Conservation (phyloP, 2,113 vertebrate genomes). For the Syngnathus floridae region DNA sequence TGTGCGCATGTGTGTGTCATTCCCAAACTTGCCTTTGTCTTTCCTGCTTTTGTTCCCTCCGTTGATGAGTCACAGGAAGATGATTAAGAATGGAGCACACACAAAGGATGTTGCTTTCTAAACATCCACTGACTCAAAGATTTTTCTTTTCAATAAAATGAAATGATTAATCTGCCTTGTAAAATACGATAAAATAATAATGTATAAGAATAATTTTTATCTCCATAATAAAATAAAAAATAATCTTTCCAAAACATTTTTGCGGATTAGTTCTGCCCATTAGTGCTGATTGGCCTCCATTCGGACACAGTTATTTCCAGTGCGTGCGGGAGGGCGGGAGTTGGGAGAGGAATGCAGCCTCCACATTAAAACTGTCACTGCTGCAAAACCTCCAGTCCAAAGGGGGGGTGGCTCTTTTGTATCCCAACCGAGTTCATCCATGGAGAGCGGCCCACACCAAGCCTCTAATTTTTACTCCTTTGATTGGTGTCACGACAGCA, state of each 20-base stretch:
- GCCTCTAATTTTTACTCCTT: constrained; percentile 15
- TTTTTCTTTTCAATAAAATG: neutral
- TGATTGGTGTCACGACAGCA: neutral
- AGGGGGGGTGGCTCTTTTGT: constrained; percentile 64
- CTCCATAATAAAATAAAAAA: no score
- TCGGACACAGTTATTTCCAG: neutral
- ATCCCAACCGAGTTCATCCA: constrained; percentile 41
- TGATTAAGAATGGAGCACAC: neutral
- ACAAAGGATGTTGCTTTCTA: neutral
- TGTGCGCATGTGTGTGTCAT: neutral
- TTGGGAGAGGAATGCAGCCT: constrained; percentile 55
- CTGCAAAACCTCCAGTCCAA: constrained; percentile 45
- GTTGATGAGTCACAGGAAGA: neutral
- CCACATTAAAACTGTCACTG: constrained; percentile 45
- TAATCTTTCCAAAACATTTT: no score
- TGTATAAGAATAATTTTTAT: neutral
- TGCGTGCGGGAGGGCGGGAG: constrained; percentile 18
- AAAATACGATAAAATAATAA: neutral
- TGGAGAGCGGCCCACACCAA: constrained; percentile 28
- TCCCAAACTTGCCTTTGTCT: neutral
- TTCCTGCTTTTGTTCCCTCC: neutral
- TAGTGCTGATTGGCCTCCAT: neutral
- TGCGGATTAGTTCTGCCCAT: neutral
- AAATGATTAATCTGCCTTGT: neutral
- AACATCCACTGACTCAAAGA: neutral